Conservation (phyloP, 2,888 invertebrate genomes). For the Lepidocyrtinus sp. region DNA sequence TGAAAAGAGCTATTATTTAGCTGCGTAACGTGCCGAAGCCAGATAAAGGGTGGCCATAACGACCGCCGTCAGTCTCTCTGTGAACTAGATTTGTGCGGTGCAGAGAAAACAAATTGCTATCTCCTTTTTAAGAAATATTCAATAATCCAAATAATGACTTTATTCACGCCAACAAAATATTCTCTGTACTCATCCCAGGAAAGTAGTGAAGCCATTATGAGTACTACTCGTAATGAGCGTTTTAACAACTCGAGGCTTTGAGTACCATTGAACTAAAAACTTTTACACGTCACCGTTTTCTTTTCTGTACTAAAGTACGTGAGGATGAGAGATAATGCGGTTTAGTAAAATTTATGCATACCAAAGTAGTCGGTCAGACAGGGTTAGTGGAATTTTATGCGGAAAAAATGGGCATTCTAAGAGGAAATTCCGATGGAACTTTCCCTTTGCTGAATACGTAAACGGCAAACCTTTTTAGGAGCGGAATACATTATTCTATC, state of each 20-base stretch:
- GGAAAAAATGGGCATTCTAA: not conserved
- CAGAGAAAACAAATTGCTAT: constrained; percentile 42
- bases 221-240: not conserved
- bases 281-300: not conserved
- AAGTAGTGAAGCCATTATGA: not conserved
- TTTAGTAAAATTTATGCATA: constrained; percentile 7
- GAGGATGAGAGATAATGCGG: not conserved
- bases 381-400: not conserved
- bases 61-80: no score
- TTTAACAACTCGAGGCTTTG: constrained; percentile 30
- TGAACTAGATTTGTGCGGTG: not conserved
- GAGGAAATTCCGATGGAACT: constrained; percentile 8
- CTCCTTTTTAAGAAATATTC: constrained; percentile 52
- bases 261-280: constrained; percentile 33
- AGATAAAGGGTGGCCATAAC: not conserved
- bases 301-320: not conserved
- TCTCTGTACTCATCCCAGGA: constrained; percentile 6
- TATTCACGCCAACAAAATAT: constrained; percentile 32
- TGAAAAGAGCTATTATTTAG: not conserved
- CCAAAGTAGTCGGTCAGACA: not conserved
- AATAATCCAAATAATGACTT: constrained; percentile 46
- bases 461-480: not conserved
- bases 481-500: not conserved
- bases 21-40: not conserved
- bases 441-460: not conserved